These are phyloP conservation scores for Sinotaia quadrata DNA, from an alignment of 2,888 invertebrate genomes.

Conservation along the genomic window DNA sequence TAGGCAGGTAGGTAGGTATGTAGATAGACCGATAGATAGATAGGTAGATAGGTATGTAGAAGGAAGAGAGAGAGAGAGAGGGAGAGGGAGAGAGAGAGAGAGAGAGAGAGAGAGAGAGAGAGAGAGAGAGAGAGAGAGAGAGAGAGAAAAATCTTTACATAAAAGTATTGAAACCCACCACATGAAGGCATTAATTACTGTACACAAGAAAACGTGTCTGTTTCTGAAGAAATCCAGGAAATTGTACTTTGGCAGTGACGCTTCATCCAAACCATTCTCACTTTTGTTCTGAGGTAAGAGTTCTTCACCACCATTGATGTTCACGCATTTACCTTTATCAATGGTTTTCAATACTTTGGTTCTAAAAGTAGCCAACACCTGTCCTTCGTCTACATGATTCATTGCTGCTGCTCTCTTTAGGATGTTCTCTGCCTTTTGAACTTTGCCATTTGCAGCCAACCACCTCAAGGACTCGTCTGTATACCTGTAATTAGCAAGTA, in stretches of 20 bases:
- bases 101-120: constrained; percentile 12
- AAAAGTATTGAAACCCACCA: constrained; percentile 39
- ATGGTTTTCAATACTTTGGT: constrained; percentile 12
- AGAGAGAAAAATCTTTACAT: not conserved
- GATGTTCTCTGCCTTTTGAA: constrained; percentile 39
- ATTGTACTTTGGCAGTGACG: constrained; percentile 29
- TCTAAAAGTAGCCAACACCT: constrained; percentile 26
- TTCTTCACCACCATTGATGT: no score
- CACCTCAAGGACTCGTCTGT: constrained; percentile 53
- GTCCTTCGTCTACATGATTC: constrained; percentile 41
- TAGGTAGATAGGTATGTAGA: no score
- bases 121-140: constrained; percentile 1
- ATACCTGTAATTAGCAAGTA: constrained; percentile 45
- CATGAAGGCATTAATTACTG: constrained; percentile 45
- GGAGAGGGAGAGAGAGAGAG: not conserved
- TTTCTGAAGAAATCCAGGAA: constrained; percentile 47
- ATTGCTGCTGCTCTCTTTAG: constrained; percentile 45
- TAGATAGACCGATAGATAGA: no score
- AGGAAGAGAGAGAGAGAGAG: constrained; percentile 7
- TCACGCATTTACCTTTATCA: not conserved
- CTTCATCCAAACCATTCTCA: not conserved
- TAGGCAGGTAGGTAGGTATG: no score
- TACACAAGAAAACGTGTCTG: constrained; percentile 41
- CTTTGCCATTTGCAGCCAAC: constrained; percentile 48
- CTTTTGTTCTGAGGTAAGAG: not conserved